A percentile compares a stretch with the other conserved stretches of the same genome.
Conservation (phyloP, 2,888 invertebrate species). For the Leptinotarsa rubiginosa region DNA sequence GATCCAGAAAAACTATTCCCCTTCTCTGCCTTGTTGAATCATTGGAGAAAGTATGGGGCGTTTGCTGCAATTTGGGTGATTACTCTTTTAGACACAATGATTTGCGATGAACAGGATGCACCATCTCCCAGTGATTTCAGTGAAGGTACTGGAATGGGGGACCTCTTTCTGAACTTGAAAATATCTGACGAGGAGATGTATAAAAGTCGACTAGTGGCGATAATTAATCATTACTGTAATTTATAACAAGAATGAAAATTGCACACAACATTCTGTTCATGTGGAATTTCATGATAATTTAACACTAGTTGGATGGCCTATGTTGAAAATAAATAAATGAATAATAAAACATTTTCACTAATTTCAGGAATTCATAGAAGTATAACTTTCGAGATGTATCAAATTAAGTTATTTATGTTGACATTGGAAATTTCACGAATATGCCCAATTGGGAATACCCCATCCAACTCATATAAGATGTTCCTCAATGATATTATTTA, state of each 20-base stretch:
- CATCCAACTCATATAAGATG: too few relatives aligned
- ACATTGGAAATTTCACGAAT: too few relatives aligned
- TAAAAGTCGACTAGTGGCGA: constrained; percentile 12
- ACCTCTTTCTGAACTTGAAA: constrained; percentile 10
- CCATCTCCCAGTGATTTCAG: constrained; percentile 3
- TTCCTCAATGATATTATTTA: too few relatives aligned
- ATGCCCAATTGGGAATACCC: too few relatives aligned
- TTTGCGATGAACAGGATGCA: constrained; percentile 14
- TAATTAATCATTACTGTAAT: constrained; percentile 6
- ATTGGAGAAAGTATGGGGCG: constrained; percentile 54
- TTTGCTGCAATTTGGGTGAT: constrained; percentile 2
- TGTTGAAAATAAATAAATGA: too few relatives aligned
- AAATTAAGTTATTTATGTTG: too few relatives aligned
- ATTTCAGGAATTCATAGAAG: too few relatives aligned
- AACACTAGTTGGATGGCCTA: too few relatives aligned
- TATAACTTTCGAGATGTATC: too few relatives aligned
- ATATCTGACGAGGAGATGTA: constrained; percentile 8
- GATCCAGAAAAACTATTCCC: constrained; percentile 56
- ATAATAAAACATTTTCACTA: too few relatives aligned
- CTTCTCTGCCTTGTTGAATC: constrained; percentile 48
- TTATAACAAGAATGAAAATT: neutral
- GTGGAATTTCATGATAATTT: too few relatives aligned
- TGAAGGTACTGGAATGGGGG: constrained; percentile 13
- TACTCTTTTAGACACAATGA: constrained; percentile 11
- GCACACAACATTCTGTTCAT: too few relatives aligned